phyloP scores from a whole-genome alignment of 2,797 vertebrate genomes.

The Petrocephalus schoutedeni region DNA sequence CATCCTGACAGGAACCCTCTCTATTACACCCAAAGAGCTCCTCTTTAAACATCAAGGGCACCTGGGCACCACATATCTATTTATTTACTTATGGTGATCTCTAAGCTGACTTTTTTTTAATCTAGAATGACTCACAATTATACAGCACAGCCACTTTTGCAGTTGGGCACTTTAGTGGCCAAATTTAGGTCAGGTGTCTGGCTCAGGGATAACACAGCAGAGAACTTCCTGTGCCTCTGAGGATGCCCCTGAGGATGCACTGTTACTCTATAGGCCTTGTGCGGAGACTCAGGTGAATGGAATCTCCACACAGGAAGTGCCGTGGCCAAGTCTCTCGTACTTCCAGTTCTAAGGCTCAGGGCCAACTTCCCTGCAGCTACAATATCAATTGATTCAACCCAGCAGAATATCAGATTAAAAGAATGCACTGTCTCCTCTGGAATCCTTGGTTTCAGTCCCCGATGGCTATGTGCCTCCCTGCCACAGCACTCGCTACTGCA shows the following conservation, averaged over 20 bases:
- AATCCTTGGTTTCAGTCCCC: not conserved
- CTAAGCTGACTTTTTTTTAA: not conserved
- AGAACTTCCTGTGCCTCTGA: not conserved
- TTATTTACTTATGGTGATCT: not conserved
- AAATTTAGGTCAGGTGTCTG: conserved; percentile 8
- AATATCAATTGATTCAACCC: not conserved
- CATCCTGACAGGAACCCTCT: not conserved
- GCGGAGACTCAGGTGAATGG: not conserved
- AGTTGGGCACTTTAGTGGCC: not conserved
- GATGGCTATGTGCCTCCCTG: not conserved
- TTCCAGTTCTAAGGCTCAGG: not conserved
- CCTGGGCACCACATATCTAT: not conserved
- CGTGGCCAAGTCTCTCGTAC: not conserved
- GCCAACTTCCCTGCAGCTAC: conserved; percentile 13
- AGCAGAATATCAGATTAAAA: not conserved
- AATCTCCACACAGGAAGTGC: not conserved
- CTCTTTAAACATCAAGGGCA: not conserved
- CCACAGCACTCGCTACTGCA: not conserved
- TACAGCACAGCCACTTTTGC: not conserved
- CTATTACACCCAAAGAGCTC: not conserved
- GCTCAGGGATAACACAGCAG: not conserved
- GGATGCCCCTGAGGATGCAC: not conserved
- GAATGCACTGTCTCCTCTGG: not conserved
- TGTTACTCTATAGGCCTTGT: not conserved
- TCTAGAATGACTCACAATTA: not conserved